phyloP scores from a whole-genome alignment of 2,888 invertebrate species.

The Proisotoma minuta region DNA sequence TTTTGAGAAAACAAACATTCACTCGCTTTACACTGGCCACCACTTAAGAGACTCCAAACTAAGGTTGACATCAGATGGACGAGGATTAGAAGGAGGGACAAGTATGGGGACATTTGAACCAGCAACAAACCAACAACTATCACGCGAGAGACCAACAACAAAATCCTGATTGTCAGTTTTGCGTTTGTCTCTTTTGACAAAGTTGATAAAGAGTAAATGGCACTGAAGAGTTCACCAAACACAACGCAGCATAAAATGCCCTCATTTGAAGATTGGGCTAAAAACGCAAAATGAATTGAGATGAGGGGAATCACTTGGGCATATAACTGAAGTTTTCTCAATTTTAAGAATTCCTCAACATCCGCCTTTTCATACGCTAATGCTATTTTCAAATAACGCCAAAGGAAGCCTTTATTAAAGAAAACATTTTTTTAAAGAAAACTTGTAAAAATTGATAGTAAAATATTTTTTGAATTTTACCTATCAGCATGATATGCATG shows the following conservation, averaged over 20 bases:
- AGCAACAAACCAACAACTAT: not conserved
- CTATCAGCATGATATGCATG: slow-evolving; percentile 47
- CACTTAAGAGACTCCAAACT: not conserved
- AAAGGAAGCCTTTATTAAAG: slow-evolving; percentile 41
- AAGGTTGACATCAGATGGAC: not conserved
- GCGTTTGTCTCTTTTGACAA: not conserved
- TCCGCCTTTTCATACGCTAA: slow-evolving; percentile 48
- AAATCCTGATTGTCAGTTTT: slow-evolving; percentile 6
- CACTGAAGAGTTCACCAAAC: slow-evolving; percentile 10
- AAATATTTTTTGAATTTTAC: slow-evolving; percentile 24
- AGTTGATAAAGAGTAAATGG: slow-evolving; percentile 1
- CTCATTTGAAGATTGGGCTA: not conserved
- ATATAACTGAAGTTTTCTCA: slow-evolving; percentile 46
- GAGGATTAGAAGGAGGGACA: not conserved
- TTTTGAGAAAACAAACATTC: not conserved
- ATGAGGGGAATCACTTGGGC: slow-evolving; percentile 46
- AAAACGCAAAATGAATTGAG: slow-evolving; percentile 41
- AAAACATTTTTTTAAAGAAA: not conserved
- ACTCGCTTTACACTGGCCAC: not conserved
- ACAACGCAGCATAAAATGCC: not conserved
- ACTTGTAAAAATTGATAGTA: not conserved
- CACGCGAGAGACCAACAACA: slow-evolving; percentile 11
- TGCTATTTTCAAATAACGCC: slow-evolving; percentile 48
- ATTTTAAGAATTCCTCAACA: slow-evolving; percentile 47
- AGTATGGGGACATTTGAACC: not conserved